Percentiles rank a stretch among this genome's conserved stretches.
Evolutionary conservation across 2,113 vertebrate genomes (phyloP).

Genomic region (Leucopternis melanops): DNA sequence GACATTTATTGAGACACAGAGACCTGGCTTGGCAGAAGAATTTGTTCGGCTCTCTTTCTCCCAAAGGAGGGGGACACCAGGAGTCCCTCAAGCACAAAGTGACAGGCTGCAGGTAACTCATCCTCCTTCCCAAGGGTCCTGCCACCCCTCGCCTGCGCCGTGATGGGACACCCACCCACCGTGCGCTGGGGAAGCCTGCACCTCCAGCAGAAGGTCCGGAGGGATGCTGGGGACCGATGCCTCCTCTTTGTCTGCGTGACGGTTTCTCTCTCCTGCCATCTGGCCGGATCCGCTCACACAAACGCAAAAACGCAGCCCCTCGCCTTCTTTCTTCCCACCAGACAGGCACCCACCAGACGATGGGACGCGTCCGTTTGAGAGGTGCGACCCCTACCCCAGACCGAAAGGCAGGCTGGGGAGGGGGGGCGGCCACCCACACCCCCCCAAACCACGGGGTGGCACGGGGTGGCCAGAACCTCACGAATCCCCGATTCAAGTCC

Average conservation of each 20-base stretch:
- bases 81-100: neutral
- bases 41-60: neutral
- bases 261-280: neutral
- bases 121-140: neutral
- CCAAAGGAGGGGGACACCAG: neutral
- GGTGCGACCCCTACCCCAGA: neutral
- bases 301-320: neutral
- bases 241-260: neutral
- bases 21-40: neutral
- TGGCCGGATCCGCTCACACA: neutral
- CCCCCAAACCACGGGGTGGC: neutral
- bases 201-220: neutral
- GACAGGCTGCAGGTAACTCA: neutral
- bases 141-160: neutral
- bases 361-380: neutral
- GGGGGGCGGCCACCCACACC: neutral
- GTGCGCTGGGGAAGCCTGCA: fast-evolving
- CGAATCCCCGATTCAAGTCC: neutral
- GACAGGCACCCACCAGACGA: neutral
- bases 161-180: too few species aligned
- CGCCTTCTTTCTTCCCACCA: neutral
- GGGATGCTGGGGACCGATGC: neutral
- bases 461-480: neutral
- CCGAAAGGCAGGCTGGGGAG: neutral
- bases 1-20: neutral